These are phyloP conservation scores for Gallirallus australis DNA, from an alignment of 2,797 vertebrate species.

Conservation along the genomic window DNA sequence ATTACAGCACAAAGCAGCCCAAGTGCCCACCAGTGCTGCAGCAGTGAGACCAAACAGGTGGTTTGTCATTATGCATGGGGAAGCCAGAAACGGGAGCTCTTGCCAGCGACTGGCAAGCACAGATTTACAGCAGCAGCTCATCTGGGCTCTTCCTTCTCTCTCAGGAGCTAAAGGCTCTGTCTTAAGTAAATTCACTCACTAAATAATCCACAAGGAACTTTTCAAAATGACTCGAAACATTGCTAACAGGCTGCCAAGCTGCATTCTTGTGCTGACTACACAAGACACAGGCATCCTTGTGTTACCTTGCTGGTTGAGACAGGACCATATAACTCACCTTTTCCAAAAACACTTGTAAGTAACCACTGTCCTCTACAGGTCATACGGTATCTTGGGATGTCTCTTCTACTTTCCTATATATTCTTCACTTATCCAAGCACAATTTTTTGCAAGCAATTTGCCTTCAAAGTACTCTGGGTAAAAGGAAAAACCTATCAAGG, in stretches of 20 bases:
- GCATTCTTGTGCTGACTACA: background rate
- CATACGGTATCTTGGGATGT: background rate
- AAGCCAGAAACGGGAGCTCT: background rate
- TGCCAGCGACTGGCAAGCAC: background rate
- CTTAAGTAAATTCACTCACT: conserved; percentile 42
- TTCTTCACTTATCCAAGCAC: background rate
- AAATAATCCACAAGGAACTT: conserved; percentile 48
- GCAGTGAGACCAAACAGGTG: background rate
- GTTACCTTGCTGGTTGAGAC: background rate
- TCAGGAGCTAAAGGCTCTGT: conserved; percentile 6
- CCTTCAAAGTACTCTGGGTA: conserved; percentile 16
- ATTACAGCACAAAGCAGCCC: background rate
- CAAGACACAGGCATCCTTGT: background rate
- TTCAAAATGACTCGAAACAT: background rate
- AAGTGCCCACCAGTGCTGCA: rapidly evolving
- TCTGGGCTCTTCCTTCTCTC: background rate
- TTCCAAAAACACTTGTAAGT: background rate
- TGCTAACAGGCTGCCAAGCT: background rate
- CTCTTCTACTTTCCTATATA: background rate
- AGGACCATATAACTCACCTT: background rate
- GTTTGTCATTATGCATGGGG: background rate
- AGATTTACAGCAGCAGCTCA: background rate
- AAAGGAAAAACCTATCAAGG: conserved; percentile 57
- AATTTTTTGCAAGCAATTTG: conserved; percentile 10
- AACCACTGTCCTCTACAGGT: background rate